Percentiles rank a stretch among this genome's conserved stretches.
Evolutionary conservation across 2,113 vertebrate species (phyloP).

Genomic region (Ginglymostoma cirratum): DNA sequence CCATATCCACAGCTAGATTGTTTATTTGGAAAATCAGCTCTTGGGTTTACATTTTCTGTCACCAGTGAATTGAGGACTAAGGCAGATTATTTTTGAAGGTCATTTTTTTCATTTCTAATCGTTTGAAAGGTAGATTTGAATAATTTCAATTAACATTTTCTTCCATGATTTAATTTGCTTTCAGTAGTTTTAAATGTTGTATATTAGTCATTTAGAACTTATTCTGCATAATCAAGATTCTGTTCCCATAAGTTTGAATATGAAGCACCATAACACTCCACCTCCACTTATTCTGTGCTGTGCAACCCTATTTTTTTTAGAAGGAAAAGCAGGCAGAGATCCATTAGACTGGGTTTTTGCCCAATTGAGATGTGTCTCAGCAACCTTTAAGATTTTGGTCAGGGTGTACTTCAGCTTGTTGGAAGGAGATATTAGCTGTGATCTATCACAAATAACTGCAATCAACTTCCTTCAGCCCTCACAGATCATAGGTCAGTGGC

Average conservation of each 20-base stretch:
- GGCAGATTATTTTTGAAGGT: background rate
- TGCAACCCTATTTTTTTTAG: background rate
- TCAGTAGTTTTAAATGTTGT: conserved; percentile 14
- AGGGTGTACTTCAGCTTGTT: background rate
- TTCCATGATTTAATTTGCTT: background rate
- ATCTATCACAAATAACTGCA: background rate
- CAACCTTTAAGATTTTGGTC: background rate
- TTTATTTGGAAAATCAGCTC: background rate
- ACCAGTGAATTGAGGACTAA: background rate
- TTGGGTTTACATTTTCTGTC: background rate
- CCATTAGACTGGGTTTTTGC: background rate
- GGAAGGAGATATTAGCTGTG: background rate
- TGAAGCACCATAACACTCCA: background rate
- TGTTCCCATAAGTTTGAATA: conserved; percentile 12
- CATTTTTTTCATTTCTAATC: conserved; percentile 6
- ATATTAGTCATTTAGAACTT: background rate
- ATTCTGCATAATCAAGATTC: background rate
- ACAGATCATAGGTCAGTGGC: background rate
- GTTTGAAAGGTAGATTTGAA: background rate
- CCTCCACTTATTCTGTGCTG: background rate
- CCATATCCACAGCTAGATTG: background rate
- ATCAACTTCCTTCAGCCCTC: background rate
- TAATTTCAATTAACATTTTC: conserved; percentile 23
- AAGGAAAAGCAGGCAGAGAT: background rate
- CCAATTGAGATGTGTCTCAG: background rate